Percentiles rank a stretch among this genome's conserved stretches.
Conservation (phyloP, 2,797 vertebrate genomes). For the Psittacula echo region DNA sequence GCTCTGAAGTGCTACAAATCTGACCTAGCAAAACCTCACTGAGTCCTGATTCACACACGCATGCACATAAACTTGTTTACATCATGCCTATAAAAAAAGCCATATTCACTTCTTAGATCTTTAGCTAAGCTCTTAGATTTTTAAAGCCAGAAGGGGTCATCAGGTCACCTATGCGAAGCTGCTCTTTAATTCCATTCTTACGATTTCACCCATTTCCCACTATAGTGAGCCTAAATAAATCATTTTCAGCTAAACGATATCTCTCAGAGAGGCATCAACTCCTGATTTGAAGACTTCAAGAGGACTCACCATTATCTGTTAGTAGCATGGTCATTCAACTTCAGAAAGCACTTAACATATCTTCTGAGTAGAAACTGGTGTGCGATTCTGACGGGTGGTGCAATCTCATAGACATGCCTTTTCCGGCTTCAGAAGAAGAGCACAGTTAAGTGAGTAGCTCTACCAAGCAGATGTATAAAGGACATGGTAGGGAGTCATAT, state of each 20-base stretch:
- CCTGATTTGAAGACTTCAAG: background rate
- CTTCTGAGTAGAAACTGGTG: background rate
- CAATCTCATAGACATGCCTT: background rate
- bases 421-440: background rate
- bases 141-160: constrained; percentile 11
- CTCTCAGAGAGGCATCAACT: background rate
- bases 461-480: background rate
- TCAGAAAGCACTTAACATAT: background rate
- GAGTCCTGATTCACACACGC: background rate
- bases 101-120: background rate
- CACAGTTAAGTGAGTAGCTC: background rate
- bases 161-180: background rate
- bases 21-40: background rate
- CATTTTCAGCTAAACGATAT: background rate
- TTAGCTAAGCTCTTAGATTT: constrained; percentile 26
- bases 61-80: constrained; percentile 35
- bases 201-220: constrained; percentile 24
- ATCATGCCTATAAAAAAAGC: constrained; percentile 24
- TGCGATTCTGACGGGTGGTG: background rate
- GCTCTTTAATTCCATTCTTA: background rate
- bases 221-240: background rate
- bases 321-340: background rate
- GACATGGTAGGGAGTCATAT: background rate
- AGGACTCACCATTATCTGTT: background rate
- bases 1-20: background rate